A percentile compares a stretch with the other conserved stretches of the same genome.
phyloP scores from a whole-genome alignment of 2,888 invertebrate species.

The Oasisia sp. region DNA sequence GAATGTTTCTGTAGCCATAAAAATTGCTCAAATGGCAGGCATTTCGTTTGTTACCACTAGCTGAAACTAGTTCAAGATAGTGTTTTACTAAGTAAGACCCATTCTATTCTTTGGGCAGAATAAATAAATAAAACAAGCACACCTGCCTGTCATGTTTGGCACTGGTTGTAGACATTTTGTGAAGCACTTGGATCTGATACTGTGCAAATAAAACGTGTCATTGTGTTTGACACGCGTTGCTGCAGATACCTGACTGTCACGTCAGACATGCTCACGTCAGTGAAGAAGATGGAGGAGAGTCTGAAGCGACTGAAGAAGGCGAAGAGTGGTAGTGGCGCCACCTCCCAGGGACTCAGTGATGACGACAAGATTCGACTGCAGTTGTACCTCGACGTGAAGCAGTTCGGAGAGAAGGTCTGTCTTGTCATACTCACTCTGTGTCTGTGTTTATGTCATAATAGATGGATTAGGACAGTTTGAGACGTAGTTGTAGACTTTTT shows the following conservation, averaged over 20 bases:
- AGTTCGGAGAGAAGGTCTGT: constrained; percentile 75
- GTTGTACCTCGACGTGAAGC: constrained; percentile 84
- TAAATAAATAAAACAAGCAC: too few relatives aligned
- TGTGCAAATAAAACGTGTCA: too few relatives aligned
- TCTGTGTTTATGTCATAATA: background rate
- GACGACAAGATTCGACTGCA: constrained; percentile 95
- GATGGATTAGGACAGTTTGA: background rate
- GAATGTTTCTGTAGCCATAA: too few relatives aligned
- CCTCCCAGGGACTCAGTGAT: constrained; percentile 77
- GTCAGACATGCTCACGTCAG: constrained; percentile 88
- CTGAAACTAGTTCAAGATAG: too few relatives aligned
- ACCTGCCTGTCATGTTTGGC: too few relatives aligned
- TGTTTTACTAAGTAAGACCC: too few relatives aligned
- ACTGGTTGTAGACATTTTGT: too few relatives aligned
- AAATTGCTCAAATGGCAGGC: too few relatives aligned
- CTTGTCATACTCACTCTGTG: background rate
- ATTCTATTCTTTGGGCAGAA: too few relatives aligned
- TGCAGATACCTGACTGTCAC: constrained; percentile 71
- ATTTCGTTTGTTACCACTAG: too few relatives aligned
- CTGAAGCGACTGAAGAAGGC: constrained; percentile 87
- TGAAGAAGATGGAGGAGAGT: constrained; percentile 95
- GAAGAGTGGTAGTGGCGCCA: constrained; percentile 72
- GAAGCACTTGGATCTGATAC: too few relatives aligned
- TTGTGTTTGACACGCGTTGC: background rate
- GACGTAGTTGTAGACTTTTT: too few relatives aligned